Evolutionary conservation across 2,797 vertebrate species (phyloP), one percentile per base, ranked within the genome.

Genomic region (Tachyglossus aculeatus): DNA sequence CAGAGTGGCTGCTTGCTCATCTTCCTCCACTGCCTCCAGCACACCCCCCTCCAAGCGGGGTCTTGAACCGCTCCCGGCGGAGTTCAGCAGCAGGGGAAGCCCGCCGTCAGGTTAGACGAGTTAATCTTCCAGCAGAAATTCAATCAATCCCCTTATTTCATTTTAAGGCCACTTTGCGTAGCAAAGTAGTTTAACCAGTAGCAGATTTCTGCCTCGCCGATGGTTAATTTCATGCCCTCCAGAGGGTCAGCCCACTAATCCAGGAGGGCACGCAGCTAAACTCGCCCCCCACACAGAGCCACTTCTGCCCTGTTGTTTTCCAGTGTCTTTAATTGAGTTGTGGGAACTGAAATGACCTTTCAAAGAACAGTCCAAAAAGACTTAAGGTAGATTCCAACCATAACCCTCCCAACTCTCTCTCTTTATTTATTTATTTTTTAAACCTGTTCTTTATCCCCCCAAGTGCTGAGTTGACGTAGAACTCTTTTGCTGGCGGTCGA

Each of bases 151-250:
- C 67, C 62, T 47, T 85, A 85, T 89, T 90, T 89, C 88, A 86
- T 86, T 90, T 89, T 86, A 88, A 89, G 88, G 83, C 87, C 88
- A 89, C 86, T 92, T 91, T 87, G 88, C 32, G 84, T 85, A 91
- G 91, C 80, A 80, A 90, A 90, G 90, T 89, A 90, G 90, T 90
- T 90, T 91, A 92, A 93, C 87, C 89, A 85, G 22, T 81, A 90
- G 91, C 90, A 92, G 92, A 88, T 90, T 91, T 90, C 85, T 88
- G 74, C 59, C 32, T 68, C 75, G 89, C 90, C 90, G 90, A 81
- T 88, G 88, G 88, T 91, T 92, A 86, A 90, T 89, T 89, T 93
- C 90, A 90, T 79, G 91, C 87, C 90, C 87, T 66, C 51, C 71
- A 67, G 89, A 92, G 90, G 91, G 91, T 92, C 91, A 89, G 86